Evolutionary conservation across 1,140 invertebrate genomes (phyloP).

Genomic region (Cotesia typhae): DNA sequence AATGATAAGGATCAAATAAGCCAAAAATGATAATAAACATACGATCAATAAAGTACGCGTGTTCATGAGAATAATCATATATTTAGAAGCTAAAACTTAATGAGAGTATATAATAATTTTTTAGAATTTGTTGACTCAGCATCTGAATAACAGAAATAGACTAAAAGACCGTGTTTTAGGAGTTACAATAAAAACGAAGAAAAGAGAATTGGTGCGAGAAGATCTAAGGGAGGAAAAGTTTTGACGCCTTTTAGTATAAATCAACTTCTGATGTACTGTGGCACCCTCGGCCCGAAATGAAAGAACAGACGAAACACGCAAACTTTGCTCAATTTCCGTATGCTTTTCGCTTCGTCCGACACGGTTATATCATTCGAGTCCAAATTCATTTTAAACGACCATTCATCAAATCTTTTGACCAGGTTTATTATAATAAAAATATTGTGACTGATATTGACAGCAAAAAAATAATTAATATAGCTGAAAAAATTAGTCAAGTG

Average conservation of each 20-base stretch:
- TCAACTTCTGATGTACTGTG: slow-evolving; percentile 48
- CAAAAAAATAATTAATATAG: neutral
- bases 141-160: neutral
- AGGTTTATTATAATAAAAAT: too few species aligned
- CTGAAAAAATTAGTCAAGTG: too few species aligned
- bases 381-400: slow-evolving; percentile 43
- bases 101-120: slow-evolving; percentile 31
- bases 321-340: slow-evolving; percentile 53
- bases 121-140: neutral
- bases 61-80: slow-evolving; percentile 16
- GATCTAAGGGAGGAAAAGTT: slow-evolving; percentile 61
- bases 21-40: too few species aligned
- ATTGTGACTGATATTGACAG: neutral
- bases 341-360: slow-evolving; percentile 48
- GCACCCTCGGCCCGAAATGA: slow-evolving; percentile 15
- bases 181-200: slow-evolving; percentile 7
- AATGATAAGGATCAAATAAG: too few species aligned
- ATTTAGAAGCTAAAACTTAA: slow-evolving; percentile 45
- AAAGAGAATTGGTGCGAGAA: slow-evolving; percentile 14
- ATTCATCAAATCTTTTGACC: neutral
- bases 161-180: neutral
- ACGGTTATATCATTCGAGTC: slow-evolving; percentile 48
- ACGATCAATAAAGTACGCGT: slow-evolving; percentile 2
- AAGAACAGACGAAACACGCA: slow-evolving; percentile 21
- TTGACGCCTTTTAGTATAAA: slow-evolving; percentile 62